Evolutionary conservation across 2,113 vertebrate species (phyloP).

Genomic region (Leucoraja erinaceus): DNA sequence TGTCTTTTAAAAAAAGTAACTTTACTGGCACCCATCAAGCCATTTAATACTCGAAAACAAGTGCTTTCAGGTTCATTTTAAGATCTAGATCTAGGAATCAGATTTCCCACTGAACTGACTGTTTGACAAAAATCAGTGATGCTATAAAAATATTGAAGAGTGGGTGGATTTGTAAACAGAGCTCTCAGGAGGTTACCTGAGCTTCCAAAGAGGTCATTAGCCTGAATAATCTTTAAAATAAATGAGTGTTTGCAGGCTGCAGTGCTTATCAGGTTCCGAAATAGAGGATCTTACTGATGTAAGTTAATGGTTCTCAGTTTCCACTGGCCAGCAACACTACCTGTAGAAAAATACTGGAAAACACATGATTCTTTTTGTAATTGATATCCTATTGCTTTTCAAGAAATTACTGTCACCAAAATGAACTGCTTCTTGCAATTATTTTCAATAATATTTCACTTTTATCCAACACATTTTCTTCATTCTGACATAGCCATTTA

Average conservation of each 20-base stretch:
- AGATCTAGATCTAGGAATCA: background rate
- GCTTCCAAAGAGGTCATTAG: constrained; percentile 32
- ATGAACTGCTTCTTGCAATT: constrained; percentile 17
- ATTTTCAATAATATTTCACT: background rate
- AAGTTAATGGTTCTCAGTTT: constrained; percentile 16
- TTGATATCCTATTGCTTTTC: constrained; percentile 32
- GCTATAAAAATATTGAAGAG: constrained; percentile 38
- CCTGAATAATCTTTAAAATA: constrained; percentile 37
- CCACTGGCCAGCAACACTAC: constrained; percentile 14
- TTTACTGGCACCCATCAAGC: background rate
- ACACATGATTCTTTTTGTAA: constrained; percentile 35
- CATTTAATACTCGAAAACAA: constrained; percentile 24
- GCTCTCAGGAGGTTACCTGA: constrained; percentile 11
- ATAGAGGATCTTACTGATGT: constrained; percentile 13
- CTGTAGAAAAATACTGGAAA: constrained; percentile 29
- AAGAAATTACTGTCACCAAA: background rate
- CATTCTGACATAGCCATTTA: background rate
- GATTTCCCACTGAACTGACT: constrained; percentile 26
- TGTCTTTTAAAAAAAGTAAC: background rate
- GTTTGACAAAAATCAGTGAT: constrained; percentile 33
- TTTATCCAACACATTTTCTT: background rate
- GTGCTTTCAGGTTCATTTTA: background rate
- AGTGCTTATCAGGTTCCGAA: constrained; percentile 26
- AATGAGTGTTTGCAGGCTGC: constrained; percentile 30
- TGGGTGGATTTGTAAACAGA: constrained; percentile 33